Percentiles rank a stretch among this genome's conserved stretches.
Conservation (phyloP, 2,113 vertebrate genomes). For the Uria aalge region DNA sequence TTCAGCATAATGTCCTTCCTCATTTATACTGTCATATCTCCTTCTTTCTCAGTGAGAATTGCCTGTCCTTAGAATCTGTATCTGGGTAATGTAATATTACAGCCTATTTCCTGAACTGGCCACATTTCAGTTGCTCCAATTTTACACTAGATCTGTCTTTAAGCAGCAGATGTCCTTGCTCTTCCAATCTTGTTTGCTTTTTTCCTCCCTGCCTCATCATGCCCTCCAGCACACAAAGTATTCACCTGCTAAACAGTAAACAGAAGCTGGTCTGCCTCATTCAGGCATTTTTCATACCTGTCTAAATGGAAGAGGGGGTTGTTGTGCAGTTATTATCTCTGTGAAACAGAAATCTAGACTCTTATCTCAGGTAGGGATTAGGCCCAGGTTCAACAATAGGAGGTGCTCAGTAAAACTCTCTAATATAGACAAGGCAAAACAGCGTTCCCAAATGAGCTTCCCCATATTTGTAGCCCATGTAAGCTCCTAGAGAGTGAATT, state of each 20-base stretch:
- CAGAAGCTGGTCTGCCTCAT: not conserved
- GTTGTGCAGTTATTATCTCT: not conserved
- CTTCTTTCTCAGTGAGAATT: not conserved
- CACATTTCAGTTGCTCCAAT: slow-evolving; percentile 28
- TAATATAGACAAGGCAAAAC: not conserved
- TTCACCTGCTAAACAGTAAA: not conserved
- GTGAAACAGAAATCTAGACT: not conserved
- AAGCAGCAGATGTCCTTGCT: slow-evolving; percentile 24
- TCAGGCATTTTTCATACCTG: not conserved
- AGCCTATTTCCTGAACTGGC: slow-evolving; percentile 9
- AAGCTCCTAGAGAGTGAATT: not conserved
- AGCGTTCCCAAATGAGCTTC: not conserved
- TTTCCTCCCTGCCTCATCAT: not conserved
- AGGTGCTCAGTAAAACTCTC: not conserved
- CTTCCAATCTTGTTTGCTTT: not conserved
- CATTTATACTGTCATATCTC: not conserved
- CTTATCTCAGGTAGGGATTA: not conserved
- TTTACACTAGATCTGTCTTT: slow-evolving; percentile 16
- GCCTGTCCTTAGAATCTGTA: not conserved
- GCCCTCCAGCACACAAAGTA: not conserved
- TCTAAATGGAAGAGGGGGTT: not conserved
- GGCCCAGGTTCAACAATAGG: not conserved
- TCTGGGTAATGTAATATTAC: slow-evolving; percentile 25
- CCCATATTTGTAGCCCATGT: not conserved
- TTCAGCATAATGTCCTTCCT: not conserved